A percentile compares a stretch with the other conserved stretches of the same genome.
Conservation (phyloP, 2,888 invertebrate genomes). For the Abscondita cerata region DNA sequence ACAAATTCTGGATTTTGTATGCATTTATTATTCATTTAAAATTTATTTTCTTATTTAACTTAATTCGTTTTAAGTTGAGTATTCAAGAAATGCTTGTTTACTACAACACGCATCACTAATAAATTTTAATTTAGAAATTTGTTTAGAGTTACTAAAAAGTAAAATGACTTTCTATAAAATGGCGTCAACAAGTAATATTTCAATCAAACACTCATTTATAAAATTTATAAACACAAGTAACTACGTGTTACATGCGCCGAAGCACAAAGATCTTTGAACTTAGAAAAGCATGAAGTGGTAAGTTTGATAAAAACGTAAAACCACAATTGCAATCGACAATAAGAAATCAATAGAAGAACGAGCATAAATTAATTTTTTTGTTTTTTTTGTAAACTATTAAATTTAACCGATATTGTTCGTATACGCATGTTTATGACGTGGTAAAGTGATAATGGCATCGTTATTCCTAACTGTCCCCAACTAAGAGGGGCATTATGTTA, state of each 20-base stretch:
- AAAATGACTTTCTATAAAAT: too few relatives aligned
- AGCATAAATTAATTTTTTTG: not conserved
- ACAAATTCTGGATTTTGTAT: too few relatives aligned
- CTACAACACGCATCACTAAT: too few relatives aligned
- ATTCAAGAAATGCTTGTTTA: too few relatives aligned
- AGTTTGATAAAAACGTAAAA: not conserved
- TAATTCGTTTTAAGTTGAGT: too few relatives aligned
- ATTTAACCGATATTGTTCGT: slow-evolving; percentile 22
- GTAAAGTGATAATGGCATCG: slow-evolving; percentile 21
- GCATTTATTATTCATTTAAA: too few relatives aligned
- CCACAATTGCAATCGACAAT: too few relatives aligned
- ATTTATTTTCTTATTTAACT: too few relatives aligned
- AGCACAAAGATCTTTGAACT: not conserved
- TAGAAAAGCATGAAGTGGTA: not conserved
- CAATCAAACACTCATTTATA: too few relatives aligned
- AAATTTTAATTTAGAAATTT: too few relatives aligned
- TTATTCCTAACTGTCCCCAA: slow-evolving; percentile 16
- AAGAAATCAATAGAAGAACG: not conserved
- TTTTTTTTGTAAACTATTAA: not conserved
- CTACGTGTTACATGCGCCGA: not conserved
- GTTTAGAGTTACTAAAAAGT: too few relatives aligned
- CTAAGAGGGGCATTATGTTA: slow-evolving; percentile 7
- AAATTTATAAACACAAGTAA: not conserved
- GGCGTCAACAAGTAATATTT: too few relatives aligned
- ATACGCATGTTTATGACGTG: slow-evolving; percentile 27